Conservation (phyloP, 2,113 vertebrate species). For the Micromys minutus region DNA sequence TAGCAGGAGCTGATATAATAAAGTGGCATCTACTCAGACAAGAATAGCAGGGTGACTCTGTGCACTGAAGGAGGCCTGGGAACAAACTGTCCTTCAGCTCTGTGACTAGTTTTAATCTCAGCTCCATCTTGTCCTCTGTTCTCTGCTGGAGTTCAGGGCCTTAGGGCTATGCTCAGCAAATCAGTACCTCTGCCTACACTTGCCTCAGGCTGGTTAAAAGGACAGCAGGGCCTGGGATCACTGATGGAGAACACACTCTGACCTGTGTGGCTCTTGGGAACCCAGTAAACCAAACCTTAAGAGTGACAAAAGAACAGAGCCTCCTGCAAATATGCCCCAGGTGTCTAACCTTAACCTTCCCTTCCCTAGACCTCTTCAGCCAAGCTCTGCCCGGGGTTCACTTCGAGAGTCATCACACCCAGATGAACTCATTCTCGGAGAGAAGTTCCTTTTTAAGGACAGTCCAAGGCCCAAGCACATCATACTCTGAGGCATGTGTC, state of each 20-base stretch:
- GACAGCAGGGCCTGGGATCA: accelerated
- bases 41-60: background rate
- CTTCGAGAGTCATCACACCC: too few relatives aligned
- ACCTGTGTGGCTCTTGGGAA: background rate
- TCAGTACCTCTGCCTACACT: background rate
- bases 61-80: accelerated
- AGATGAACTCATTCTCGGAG: background rate
- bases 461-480: background rate
- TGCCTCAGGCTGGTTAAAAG: background rate
- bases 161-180: background rate
- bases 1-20: too few relatives aligned
- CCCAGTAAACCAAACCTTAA: background rate
- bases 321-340: background rate
- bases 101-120: accelerated
- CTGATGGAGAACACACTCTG: background rate
- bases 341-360: background rate
- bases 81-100: accelerated
- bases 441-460: background rate
- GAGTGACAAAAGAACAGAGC: background rate
- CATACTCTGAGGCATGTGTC: background rate
- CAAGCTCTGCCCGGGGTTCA: background rate
- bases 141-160: background rate
- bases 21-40: background rate
- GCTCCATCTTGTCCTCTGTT: background rate
- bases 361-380: background rate